Percentiles rank a stretch among this genome's conserved stretches.
Evolutionary conservation across 2,888 invertebrate genomes (phyloP).

Genomic region (Ernsta delagoae): DNA sequence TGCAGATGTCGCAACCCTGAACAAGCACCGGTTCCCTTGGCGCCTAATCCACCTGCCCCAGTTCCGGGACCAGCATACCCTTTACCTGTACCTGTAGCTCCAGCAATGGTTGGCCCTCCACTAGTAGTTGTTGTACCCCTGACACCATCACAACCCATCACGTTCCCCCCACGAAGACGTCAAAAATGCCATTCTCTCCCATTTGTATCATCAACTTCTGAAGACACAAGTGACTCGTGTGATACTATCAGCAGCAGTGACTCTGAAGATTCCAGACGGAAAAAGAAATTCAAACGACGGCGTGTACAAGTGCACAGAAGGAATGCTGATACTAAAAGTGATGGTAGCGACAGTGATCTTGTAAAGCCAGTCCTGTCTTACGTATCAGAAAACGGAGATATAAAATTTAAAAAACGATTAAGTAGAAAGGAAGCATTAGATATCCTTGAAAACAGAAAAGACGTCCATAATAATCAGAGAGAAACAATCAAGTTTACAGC

Average conservation of each 20-base stretch:
- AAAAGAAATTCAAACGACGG: conserved; percentile 33
- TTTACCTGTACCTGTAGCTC: conserved; percentile 45
- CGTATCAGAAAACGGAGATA: conserved; percentile 49
- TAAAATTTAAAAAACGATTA: conserved; percentile 58
- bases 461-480: not conserved
- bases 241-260: conserved; percentile 35
- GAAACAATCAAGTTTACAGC: not conserved
- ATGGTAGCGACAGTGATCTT: conserved; percentile 42
- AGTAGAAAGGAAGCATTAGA: conserved; percentile 53
- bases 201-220: conserved; percentile 36
- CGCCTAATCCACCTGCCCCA: conserved; percentile 46
- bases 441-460: conserved; percentile 9
- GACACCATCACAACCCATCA: conserved; percentile 38
- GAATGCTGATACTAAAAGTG: conserved; percentile 33
- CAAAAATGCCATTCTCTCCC: not conserved
- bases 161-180: conserved; percentile 27
- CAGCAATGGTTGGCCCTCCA: conserved; percentile 36
- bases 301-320: conserved; percentile 29
- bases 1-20: conserved; percentile 60
- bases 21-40: conserved; percentile 52
- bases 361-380: conserved; percentile 50
- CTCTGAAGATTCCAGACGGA: conserved; percentile 39
- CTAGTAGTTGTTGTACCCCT: conserved; percentile 45
- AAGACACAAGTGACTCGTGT: conserved; percentile 36
- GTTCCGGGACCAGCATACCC: conserved; percentile 43